Evolutionary conservation across 2,797 vertebrate genomes (phyloP).

Genomic region (Pseudomugil tenellus): DNA sequence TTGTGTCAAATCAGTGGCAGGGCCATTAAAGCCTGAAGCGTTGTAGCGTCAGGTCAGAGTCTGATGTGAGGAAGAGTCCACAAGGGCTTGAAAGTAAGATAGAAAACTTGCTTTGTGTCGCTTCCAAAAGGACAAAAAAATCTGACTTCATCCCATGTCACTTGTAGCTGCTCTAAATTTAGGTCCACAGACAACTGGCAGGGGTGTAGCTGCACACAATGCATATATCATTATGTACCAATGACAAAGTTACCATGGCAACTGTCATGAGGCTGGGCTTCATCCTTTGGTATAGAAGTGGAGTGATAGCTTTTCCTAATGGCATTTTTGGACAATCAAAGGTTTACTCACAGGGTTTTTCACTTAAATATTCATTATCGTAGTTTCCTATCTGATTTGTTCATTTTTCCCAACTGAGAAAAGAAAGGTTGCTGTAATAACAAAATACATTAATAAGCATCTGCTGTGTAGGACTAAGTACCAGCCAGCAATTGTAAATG

Average conservation of each 20-base stretch:
- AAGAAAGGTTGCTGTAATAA: too few relatives aligned
- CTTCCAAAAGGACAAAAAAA: constrained; percentile 46
- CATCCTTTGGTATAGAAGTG: constrained; percentile 58
- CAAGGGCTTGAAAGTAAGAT: constrained; percentile 33
- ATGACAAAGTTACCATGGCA: constrained; percentile 77
- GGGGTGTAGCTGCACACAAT: constrained; percentile 58
- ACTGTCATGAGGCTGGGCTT: constrained; percentile 72
- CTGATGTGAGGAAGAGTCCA: constrained; percentile 16
- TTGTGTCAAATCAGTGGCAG: constrained; percentile 26
- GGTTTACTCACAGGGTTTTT: not conserved
- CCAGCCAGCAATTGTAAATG: constrained; percentile 2
- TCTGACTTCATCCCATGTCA: constrained; percentile 47
- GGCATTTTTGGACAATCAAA: constrained; percentile 68
- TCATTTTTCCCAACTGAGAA: too few relatives aligned
- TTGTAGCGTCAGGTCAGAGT: constrained; percentile 7
- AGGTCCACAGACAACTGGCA: constrained; percentile 68
- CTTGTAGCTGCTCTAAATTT: constrained; percentile 67
- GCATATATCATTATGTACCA: constrained; percentile 71
- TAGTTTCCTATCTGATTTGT: not conserved
- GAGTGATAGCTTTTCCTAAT: constrained; percentile 52
- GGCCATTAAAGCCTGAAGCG: constrained; percentile 22
- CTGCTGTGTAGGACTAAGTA: not conserved
- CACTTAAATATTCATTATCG: too few relatives aligned
- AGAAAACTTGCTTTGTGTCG: constrained; percentile 18
- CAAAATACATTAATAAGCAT: not conserved